Conservation (phyloP, 1,140 invertebrate genomes). For the Pseudomyrmex gracilis region DNA sequence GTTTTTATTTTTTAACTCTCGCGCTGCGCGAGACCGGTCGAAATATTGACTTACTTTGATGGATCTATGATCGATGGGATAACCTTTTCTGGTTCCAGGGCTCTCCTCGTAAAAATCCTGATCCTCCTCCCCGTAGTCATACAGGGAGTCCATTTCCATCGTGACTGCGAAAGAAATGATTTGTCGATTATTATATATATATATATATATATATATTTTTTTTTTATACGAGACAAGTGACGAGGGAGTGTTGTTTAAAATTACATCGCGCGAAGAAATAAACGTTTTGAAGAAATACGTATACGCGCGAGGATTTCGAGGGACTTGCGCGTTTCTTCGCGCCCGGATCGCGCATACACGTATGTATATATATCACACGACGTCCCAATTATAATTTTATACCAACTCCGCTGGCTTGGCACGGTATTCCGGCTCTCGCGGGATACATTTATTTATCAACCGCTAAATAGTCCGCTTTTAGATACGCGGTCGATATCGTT, state of each 20-base stretch:
- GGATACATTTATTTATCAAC: conserved; percentile 60
- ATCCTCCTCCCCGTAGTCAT: conserved; percentile 84
- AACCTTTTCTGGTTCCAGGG: conserved; percentile 81
- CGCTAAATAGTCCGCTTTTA: conserved; percentile 58
- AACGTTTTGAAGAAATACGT: background rate
- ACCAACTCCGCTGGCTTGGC: conserved; percentile 40
- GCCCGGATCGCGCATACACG: conserved; percentile 7
- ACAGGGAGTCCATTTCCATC: conserved; percentile 85
- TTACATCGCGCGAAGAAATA: background rate
- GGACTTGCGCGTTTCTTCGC: conserved; percentile 23
- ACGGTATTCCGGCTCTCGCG: conserved; percentile 42
- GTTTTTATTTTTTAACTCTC: background rate
- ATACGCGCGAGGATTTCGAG: conserved; percentile 22
- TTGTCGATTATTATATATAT: conserved; percentile 26
- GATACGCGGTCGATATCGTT: conserved; percentile 45
- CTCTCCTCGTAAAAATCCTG: conserved; percentile 85
- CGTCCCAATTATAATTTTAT: conserved; percentile 59
- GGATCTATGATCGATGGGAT: conserved; percentile 83
- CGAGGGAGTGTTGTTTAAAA: background rate
- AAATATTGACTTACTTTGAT: conserved; percentile 79
- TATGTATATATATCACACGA: conserved; percentile 12
- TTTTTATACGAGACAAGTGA: too few relatives aligned
- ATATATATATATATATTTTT: too few relatives aligned
- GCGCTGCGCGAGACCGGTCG: background rate
- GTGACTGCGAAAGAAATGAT: conserved; percentile 72